A percentile compares a stretch with the other conserved stretches of the same genome.
Conservation (phyloP, 2,888 invertebrate species). For the Nomada lathburiana region DNA sequence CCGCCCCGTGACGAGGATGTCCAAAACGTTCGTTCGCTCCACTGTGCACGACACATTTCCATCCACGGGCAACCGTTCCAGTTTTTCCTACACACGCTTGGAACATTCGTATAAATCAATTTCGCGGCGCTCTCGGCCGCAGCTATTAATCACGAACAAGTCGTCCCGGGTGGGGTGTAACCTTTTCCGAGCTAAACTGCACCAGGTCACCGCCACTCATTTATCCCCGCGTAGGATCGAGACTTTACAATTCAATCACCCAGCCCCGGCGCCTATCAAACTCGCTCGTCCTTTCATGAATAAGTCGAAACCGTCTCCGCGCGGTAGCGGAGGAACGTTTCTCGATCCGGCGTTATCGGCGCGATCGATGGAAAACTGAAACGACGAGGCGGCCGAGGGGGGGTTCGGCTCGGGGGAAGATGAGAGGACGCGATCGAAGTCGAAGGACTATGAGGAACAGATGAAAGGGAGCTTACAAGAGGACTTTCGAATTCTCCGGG, state of each 20-base stretch:
- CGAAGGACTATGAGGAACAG: constrained; percentile 52
- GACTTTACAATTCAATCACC: constrained; percentile 46
- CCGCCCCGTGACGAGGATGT: no score
- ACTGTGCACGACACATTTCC: background rate
- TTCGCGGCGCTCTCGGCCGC: background rate
- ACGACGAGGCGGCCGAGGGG: background rate
- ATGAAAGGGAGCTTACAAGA: constrained; percentile 63
- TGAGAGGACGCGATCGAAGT: constrained; percentile 42
- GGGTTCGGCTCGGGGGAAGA: background rate
- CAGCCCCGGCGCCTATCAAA: constrained; percentile 6
- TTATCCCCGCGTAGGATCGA: constrained; percentile 14
- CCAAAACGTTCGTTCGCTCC: background rate
- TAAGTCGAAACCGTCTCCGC: constrained; percentile 31
- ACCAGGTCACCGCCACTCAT: constrained; percentile 4
- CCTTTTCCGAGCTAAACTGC: background rate
- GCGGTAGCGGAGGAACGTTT: constrained; percentile 16
- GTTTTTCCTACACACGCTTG: background rate
- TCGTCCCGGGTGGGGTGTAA: background rate
- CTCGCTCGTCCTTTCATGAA: constrained; percentile 41
- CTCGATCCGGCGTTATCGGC: constrained; percentile 52
- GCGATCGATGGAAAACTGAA: constrained; percentile 44
- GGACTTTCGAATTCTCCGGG: constrained; percentile 67
- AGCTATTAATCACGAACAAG: constrained; percentile 26
- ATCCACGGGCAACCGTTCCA: background rate
- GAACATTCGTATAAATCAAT: constrained; percentile 10